Percentiles rank a stretch among this genome's conserved stretches.
phyloP scores from a whole-genome alignment of 2,113 vertebrate species.

The Oncorhynchus kisutch region DNA sequence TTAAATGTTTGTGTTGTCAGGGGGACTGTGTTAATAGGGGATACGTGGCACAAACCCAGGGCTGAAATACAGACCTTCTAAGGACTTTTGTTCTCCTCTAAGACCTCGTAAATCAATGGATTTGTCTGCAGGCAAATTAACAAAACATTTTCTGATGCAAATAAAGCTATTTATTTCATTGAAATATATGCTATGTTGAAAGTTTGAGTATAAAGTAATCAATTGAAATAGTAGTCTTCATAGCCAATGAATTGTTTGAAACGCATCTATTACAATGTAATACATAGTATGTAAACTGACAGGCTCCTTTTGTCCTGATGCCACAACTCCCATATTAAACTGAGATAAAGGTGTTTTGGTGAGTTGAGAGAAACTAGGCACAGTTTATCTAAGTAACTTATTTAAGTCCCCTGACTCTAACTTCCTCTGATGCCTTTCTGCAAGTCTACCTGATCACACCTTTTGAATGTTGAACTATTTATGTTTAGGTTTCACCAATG shows the following conservation, averaged over 20 bases:
- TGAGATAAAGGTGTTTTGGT: conserved; percentile 60
- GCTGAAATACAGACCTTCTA: not conserved
- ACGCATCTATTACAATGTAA: not conserved
- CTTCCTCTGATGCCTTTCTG: conserved; percentile 55
- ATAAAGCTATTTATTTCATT: not conserved
- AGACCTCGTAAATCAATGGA: not conserved
- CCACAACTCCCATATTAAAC: conserved; percentile 70
- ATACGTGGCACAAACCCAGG: conserved; percentile 56
- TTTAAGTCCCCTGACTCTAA: conserved; percentile 42
- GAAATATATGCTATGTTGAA: not conserved
- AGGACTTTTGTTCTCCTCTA: not conserved
- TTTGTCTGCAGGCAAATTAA: not conserved
- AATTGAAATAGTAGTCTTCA: not conserved
- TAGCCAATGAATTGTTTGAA: not conserved
- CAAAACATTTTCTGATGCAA: not conserved
- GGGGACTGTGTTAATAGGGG: conserved; percentile 69
- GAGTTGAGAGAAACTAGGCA: conserved; percentile 6
- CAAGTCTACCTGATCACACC: conserved; percentile 41
- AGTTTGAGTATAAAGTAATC: not conserved
- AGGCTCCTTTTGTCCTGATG: conserved; percentile 50
- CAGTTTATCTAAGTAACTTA: conserved; percentile 58
- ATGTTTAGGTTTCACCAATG: conserved; percentile 83
- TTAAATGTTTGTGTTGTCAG: conserved; percentile 44
- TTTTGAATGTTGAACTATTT: conserved; percentile 75
- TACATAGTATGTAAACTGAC: not conserved